phyloP scores from a whole-genome alignment of 92 coral and sea anemone genomes.

The Palythoa heliodiscus region DNA sequence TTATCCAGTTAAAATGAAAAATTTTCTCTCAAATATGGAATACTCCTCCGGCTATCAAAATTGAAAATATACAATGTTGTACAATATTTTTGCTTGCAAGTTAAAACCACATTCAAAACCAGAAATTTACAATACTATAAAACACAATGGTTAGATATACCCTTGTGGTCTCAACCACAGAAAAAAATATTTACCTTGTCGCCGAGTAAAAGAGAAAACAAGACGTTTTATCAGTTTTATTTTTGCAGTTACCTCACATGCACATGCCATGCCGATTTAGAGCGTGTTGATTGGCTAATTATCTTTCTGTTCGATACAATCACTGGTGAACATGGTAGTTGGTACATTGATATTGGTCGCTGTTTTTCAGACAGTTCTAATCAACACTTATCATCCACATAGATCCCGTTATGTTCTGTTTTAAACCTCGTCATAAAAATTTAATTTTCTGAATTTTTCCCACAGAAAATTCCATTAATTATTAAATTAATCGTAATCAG shows the following conservation, averaged over 20 bases:
- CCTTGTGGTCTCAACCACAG: not conserved
- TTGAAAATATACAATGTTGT: not conserved
- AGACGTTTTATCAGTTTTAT: not conserved
- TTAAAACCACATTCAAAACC: not conserved
- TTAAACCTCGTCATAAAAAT: too few relatives aligned
- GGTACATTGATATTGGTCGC: not conserved
- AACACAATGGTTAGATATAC: not conserved
- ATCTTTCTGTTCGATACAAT: not conserved
- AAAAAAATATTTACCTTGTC: not conserved
- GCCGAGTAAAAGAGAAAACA: not conserved
- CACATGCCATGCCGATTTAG: not conserved
- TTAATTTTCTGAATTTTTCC: too few relatives aligned
- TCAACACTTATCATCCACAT: not conserved
- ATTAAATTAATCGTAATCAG: too few relatives aligned
- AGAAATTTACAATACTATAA: not conserved
- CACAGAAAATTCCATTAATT: too few relatives aligned
- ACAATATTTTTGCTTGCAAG: not conserved
- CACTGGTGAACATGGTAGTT: not conserved
- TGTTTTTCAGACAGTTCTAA: not conserved
- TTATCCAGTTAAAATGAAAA: not conserved
- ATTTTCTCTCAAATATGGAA: not conserved
- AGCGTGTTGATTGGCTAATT: not conserved
- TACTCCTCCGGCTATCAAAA: not conserved
- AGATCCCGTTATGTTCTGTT: not conserved
- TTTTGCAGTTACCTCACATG: not conserved